phyloP scores from a whole-genome alignment of 2,888 invertebrate species.

The Pseudococcus longispinus region DNA sequence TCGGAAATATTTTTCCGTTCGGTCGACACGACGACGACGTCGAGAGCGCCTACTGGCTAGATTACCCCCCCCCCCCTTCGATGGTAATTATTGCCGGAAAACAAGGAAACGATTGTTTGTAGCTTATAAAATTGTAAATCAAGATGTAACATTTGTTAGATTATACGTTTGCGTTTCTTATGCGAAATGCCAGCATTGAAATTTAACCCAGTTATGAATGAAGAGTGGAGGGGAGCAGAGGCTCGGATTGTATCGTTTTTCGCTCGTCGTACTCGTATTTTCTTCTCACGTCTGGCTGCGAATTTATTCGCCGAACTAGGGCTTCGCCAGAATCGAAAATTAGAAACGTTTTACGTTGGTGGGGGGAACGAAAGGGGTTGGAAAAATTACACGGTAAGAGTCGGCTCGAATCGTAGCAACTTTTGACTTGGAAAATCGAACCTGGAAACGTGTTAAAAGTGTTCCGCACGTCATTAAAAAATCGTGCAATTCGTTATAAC shows the following conservation, averaged over 20 bases:
- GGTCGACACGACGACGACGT: neutral
- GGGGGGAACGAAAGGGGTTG: neutral
- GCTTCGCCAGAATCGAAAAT: neutral
- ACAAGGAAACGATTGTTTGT: neutral
- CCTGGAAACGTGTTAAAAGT: neutral
- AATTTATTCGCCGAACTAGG: neutral
- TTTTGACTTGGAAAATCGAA: neutral
- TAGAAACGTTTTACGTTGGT: neutral
- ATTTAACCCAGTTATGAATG: neutral
- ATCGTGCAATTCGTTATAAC: neutral
- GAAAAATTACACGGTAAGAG: conserved; percentile 1
- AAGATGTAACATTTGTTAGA: conserved; percentile 1
- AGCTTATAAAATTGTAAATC: conserved; percentile 29
- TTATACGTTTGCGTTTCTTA: neutral
- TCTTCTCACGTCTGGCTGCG: neutral
- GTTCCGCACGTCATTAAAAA: neutral
- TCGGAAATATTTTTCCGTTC: neutral
- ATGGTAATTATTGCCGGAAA: neutral
- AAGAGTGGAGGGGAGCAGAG: neutral
- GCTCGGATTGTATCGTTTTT: neutral
- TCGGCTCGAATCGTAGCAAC: neutral
- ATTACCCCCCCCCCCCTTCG: neutral
- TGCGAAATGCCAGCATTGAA: neutral
- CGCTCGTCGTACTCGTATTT: neutral
- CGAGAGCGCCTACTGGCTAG: neutral